Conservation (phyloP, 2,113 vertebrate genomes). For the Marmota flaviventris region DNA sequence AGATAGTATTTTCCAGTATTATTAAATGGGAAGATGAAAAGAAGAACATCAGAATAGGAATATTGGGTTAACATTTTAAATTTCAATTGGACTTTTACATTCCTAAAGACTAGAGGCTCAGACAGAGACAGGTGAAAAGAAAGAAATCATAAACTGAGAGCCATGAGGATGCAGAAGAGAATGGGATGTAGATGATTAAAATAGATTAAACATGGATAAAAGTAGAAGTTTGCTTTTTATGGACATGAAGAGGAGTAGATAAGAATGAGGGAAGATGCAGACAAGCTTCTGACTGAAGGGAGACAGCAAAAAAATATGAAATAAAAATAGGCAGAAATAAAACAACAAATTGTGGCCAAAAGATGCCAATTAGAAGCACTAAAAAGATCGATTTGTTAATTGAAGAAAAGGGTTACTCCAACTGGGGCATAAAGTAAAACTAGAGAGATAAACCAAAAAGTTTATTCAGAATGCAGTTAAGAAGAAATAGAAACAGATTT, state of each 20-base stretch:
- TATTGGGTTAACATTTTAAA: background rate
- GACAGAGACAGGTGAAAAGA: background rate
- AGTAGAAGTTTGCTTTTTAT: background rate
- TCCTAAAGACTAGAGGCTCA: background rate
- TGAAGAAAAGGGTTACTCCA: background rate
- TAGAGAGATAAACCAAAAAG: background rate
- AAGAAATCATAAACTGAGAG: background rate
- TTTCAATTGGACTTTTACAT: background rate
- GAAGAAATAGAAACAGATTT: background rate
- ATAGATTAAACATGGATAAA: background rate
- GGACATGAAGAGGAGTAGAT: background rate
- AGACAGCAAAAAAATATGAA: background rate
- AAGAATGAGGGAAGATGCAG: background rate
- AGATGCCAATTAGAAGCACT: background rate
- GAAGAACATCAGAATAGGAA: background rate
- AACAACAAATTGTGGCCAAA: background rate
- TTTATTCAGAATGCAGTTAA: background rate
- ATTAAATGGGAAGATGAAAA: background rate
- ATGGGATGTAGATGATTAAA: background rate
- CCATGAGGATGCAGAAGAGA: background rate
- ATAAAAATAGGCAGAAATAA: background rate
- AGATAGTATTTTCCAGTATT: background rate
- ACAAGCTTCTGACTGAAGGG: background rate
- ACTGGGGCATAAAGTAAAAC: background rate
- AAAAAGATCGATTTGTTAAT: background rate